Evolutionary conservation across 37 sponge, comb jelly and placozoan species (phyloP).

Genomic region (Aplysina aerophoba): DNA sequence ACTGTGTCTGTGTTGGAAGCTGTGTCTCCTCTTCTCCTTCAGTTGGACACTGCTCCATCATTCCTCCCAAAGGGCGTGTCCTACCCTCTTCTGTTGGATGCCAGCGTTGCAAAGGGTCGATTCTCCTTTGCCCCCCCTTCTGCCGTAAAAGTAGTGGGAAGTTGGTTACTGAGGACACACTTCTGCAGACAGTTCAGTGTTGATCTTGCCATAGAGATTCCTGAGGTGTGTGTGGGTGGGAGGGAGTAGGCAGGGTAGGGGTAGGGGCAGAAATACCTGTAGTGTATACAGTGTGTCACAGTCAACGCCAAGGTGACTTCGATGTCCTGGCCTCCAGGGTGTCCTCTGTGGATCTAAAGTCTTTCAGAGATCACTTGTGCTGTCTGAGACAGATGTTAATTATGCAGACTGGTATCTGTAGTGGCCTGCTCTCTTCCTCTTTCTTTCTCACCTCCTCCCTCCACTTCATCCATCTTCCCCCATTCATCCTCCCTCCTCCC

Average conservation of each 20-base stretch:
- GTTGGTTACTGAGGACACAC: constrained; percentile 77
- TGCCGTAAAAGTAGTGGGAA: constrained; percentile 77
- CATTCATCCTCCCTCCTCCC: too few relatives aligned
- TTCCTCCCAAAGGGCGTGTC: constrained; percentile 42
- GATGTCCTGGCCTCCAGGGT: too few relatives aligned
- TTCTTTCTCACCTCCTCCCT: too few relatives aligned
- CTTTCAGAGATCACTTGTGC: too few relatives aligned
- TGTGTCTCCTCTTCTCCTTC: not conserved
- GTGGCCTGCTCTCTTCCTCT: not conserved
- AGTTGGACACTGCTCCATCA: constrained; percentile 51
- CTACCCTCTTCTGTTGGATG: constrained; percentile 58
- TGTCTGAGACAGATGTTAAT: too few relatives aligned
- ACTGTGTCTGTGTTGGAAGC: too few relatives aligned
- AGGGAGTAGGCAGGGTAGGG: not conserved
- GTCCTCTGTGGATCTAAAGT: too few relatives aligned
- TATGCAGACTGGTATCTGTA: too few relatives aligned
- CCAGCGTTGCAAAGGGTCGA: constrained; percentile 43
- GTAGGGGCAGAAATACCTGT: too few relatives aligned
- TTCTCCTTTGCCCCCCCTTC: constrained; percentile 76
- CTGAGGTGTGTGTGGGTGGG: constrained; percentile 45
- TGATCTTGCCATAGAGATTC: constrained; percentile 83
- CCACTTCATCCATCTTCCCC: too few relatives aligned
- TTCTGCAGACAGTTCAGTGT: constrained; percentile 67
- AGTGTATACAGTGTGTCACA: too few relatives aligned
- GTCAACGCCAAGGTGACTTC: too few relatives aligned